A percentile compares a stretch with the other conserved stretches of the same genome.
Conservation (phyloP, 2,113 vertebrate species). For the Carollia perspicillata region DNA sequence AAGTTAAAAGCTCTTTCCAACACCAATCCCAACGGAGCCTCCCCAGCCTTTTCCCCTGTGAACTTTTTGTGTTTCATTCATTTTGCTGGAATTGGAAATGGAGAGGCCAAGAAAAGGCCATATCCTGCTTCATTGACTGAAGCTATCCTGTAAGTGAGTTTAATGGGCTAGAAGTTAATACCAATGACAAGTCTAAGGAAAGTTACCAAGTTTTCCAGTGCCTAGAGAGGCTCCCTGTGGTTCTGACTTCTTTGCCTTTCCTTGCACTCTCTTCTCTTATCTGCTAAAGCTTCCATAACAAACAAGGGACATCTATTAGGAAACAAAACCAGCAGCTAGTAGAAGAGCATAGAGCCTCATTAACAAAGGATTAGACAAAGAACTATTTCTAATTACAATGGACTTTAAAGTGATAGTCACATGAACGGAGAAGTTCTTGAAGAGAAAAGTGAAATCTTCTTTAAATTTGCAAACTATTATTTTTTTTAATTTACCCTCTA, state of each 20-base stretch:
- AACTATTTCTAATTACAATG: constrained; percentile 73
- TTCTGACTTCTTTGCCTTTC: constrained; percentile 69
- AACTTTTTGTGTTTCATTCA: constrained; percentile 85
- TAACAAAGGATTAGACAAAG: constrained; percentile 69
- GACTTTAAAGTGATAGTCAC: constrained; percentile 64
- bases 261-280: constrained; percentile 74
- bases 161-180: constrained; percentile 86
- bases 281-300: constrained; percentile 61
- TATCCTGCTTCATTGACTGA: constrained; percentile 82
- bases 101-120: constrained; percentile 80
- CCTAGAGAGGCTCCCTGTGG: constrained; percentile 74
- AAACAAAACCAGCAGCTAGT: constrained; percentile 76
- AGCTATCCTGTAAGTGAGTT: constrained; percentile 77
- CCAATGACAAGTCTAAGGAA: constrained; percentile 83
- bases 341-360: constrained; percentile 79
- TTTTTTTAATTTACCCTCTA: not conserved
- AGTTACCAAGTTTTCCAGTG: constrained; percentile 69
- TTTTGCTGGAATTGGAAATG: constrained; percentile 74
- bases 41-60: constrained; percentile 79
- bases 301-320: constrained; percentile 70
- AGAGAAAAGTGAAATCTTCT: constrained; percentile 69
- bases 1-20: constrained; percentile 83
- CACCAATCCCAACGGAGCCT: constrained; percentile 74
- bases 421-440: constrained; percentile 68
- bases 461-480: constrained; percentile 28